phyloP scores from a whole-genome alignment of 2,888 invertebrate genomes.

The Mythimna albipuncta region DNA sequence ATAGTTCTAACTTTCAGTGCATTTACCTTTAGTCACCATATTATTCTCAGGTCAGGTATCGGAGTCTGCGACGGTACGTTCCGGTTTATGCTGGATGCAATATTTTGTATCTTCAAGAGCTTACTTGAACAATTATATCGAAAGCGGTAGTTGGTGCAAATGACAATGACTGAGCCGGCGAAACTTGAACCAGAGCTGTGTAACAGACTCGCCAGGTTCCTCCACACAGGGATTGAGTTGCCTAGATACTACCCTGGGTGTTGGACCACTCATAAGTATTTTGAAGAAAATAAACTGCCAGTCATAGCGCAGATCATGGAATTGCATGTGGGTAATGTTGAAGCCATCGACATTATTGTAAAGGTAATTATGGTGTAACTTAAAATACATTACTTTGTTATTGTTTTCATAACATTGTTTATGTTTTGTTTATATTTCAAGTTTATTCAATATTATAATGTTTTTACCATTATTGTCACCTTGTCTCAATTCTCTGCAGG shows the following conservation, averaged over 20 bases:
- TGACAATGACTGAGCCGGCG: conserved; percentile 75
- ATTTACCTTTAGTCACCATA: conserved; percentile 75
- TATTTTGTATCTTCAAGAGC: conserved; percentile 62
- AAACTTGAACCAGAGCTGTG: conserved; percentile 77
- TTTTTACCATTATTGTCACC: neutral
- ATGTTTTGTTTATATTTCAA: neutral
- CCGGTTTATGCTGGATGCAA: conserved; percentile 68
- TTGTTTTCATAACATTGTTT: conserved; percentile 1
- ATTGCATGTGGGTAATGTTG: conserved; percentile 69
- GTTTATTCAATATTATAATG: neutral
- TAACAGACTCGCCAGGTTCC: conserved; percentile 85
- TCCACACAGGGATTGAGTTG: conserved; percentile 89
- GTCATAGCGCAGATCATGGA: conserved; percentile 77
- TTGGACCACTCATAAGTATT: conserved; percentile 89
- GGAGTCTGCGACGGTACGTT: conserved; percentile 57
- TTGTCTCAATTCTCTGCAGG: neutral
- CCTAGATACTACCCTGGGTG: conserved; percentile 90
- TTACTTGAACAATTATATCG: conserved; percentile 23
- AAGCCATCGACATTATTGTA: conserved; percentile 79
- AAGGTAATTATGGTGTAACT: conserved; percentile 72
- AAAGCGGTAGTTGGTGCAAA: conserved; percentile 47
- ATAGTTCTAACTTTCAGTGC: conserved; percentile 76
- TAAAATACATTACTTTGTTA: neutral
- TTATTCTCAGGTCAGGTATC: conserved; percentile 74
- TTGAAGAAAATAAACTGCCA: conserved; percentile 80